Evolutionary conservation across 2,797 vertebrate species (phyloP).

Genomic region (Caiman crocodilus): DNA sequence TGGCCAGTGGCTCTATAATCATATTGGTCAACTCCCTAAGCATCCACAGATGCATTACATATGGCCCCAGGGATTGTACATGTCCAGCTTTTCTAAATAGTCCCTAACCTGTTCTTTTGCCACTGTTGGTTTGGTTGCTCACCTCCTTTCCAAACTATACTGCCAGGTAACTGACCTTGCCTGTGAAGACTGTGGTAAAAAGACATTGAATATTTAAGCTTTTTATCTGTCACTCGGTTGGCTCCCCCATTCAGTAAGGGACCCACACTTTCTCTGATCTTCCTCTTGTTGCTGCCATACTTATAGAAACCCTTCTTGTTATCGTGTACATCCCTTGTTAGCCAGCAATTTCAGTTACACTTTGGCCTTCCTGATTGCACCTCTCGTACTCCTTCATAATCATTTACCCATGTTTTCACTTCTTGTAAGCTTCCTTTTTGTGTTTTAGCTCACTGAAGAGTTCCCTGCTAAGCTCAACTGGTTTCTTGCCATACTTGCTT

Average conservation of each 20-base stretch:
- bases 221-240: neutral
- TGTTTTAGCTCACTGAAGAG: neutral
- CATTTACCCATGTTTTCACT: neutral
- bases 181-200: neutral
- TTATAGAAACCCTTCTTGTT: neutral
- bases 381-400: neutral
- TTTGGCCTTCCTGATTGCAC: neutral
- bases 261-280: neutral
- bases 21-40: neutral
- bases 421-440: neutral
- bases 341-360: no score
- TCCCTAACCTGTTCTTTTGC: neutral
- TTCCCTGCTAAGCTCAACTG: neutral
- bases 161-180: neutral
- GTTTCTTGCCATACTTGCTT: neutral
- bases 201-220: fast-evolving
- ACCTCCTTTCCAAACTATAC: neutral
- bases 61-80: neutral
- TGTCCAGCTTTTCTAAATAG: neutral
- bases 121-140: neutral
- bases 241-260: no score
- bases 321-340: neutral
- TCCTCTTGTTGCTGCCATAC: neutral
- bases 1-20: neutral
- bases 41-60: neutral